Base-by-base conservation (phyloP, 2,113 vertebrate genomes). In the Paratilapia polleni region DNA sequence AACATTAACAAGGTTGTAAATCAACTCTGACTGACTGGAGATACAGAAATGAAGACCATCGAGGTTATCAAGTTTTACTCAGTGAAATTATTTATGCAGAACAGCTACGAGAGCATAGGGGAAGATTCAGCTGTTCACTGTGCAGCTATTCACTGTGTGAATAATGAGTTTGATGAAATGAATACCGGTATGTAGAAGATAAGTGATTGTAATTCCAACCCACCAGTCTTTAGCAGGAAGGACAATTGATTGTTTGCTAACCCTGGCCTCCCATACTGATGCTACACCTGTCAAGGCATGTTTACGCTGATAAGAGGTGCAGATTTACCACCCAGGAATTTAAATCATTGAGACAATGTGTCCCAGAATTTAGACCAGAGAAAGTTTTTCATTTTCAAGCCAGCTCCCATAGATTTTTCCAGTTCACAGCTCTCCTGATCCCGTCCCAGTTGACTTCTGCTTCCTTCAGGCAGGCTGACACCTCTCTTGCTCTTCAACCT, bases 11-110 rank as follows among this genome's bases (percentile, higher is more conserved):
- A 26, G 62, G 49, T 75, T 61, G 15, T 92, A 91, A 91, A 93
- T 94, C 89, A 91, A 80, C 24, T 74, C 43, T 78, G 85, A 78
- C 64, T 79, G 79, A 83, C 24, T 41, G 76, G 28, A 87, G 60
- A 58, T 63, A 20, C 17, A 75, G 49, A 83, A 78, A 82, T 81
- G n/a, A 85, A 24, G 10, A 41, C 34, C 68, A 73, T 73, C 26
- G 19, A 73, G 47, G 26, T 28, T 34, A 52, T n/a, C 47, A 11
- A 31, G 26, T 24, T 57, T 5, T 57, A 11, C 54, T 57, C 20
- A 22, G 10, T 57, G n/a, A 22, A n/a, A 11, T 4, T 5, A 8
- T 56, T 22, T 8, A 56, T 4, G 11, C 10, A 63, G 61, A 6
- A 38, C 68, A 73, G 14, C 47, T 54, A 54, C 49, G 11, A 73